phyloP scores from a whole-genome alignment of 2,113 vertebrate genomes.

The Caloenas nicobarica region DNA sequence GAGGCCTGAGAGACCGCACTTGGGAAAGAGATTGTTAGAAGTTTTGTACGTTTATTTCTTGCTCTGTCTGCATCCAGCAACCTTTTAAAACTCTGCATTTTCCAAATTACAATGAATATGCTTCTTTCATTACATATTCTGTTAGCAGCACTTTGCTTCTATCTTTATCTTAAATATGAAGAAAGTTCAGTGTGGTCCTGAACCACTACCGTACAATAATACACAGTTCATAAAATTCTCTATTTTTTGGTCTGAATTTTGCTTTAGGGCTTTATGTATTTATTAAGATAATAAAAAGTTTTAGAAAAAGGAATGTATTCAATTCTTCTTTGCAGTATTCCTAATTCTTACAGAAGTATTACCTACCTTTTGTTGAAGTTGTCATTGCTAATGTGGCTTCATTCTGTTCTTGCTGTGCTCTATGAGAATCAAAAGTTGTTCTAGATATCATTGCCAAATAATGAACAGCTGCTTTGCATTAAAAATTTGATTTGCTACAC shows the following conservation, averaged over 20 bases:
- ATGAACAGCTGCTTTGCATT: neutral
- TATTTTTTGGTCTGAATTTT: neutral
- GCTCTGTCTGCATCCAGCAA: neutral
- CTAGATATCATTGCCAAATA: neutral
- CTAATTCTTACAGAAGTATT: neutral
- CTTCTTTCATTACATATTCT: neutral
- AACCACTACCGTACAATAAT: neutral
- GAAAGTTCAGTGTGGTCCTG: neutral
- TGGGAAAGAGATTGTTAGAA: neutral
- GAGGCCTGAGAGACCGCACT: neutral
- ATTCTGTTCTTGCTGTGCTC: neutral
- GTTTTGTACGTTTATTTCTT: neutral
- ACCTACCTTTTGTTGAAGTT: neutral
- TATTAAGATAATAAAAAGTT: neutral
- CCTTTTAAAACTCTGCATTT: neutral
- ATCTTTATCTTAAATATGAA: neutral
- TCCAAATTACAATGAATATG: neutral
- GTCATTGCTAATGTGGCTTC: neutral
- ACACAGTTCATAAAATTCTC: neutral
- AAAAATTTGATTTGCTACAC: slow-evolving; percentile 4
- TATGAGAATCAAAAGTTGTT: neutral
- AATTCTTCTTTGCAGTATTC: neutral
- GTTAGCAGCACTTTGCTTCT: neutral
- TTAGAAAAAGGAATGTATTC: neutral
- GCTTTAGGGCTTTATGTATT: neutral